Evolutionary conservation across 2,797 vertebrate genomes (phyloP).

Genomic region (Neosilurus mollespiculum): DNA sequence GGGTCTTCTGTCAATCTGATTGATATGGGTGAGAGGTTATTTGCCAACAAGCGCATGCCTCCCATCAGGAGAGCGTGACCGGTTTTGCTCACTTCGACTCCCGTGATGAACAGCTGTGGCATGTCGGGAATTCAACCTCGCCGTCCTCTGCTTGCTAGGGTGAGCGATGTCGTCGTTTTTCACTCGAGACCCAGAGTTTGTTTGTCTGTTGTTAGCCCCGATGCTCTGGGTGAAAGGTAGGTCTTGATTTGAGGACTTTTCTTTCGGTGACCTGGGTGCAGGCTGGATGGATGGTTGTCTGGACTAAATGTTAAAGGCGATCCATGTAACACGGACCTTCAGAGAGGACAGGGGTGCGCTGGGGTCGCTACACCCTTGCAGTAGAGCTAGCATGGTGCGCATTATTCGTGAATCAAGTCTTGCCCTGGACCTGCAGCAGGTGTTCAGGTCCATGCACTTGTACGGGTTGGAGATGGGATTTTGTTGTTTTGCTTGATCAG

Average conservation of each 20-base stretch:
- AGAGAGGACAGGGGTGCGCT: background rate
- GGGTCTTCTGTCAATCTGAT: background rate
- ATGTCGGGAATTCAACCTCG: background rate
- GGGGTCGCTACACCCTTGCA: background rate
- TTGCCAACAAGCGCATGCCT: background rate
- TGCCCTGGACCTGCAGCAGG: background rate
- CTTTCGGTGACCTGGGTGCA: background rate
- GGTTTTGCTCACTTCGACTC: background rate
- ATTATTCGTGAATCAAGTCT: background rate
- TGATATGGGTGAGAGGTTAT: no score
- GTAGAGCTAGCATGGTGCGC: background rate
- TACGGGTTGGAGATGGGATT: constrained; percentile 1
- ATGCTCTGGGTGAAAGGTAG: background rate
- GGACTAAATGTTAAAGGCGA: background rate
- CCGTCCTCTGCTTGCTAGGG: no score
- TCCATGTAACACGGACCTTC: background rate
- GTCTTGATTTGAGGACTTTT: background rate
- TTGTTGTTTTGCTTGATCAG: constrained; percentile 21
- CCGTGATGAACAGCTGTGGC: background rate
- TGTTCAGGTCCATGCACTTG: background rate
- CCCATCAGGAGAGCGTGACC: background rate
- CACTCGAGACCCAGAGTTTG: background rate
- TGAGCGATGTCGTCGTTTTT: background rate
- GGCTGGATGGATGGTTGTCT: background rate
- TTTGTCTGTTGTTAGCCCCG: background rate